Evolutionary conservation across 2,113 vertebrate species (phyloP).

Genomic region (Platichthys flesus): DNA sequence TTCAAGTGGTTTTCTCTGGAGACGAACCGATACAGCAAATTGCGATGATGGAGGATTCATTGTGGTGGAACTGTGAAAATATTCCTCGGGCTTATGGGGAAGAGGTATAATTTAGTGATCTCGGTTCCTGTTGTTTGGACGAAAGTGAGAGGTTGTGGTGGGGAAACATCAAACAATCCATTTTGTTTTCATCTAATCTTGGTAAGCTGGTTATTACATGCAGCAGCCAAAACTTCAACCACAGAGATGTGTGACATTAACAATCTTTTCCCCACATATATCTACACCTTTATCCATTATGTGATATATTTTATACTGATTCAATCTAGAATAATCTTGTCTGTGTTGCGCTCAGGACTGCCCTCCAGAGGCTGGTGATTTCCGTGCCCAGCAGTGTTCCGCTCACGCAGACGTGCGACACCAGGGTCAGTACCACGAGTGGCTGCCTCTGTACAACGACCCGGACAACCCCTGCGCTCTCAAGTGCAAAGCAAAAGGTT

Average conservation of each 20-base stretch:
- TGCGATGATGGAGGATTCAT: slow-evolving; percentile 22
- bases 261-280: not conserved
- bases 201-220: slow-evolving; percentile 16
- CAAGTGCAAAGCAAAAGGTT: slow-evolving; percentile 91
- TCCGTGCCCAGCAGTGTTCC: slow-evolving; percentile 96
- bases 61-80: slow-evolving; percentile 35
- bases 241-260: not conserved
- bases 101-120: slow-evolving; percentile 5
- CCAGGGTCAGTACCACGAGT: slow-evolving; percentile 92
- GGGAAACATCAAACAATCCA: not conserved
- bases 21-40: slow-evolving; percentile 16
- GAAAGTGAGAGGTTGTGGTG: slow-evolving; percentile 17
- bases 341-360: slow-evolving; percentile 85
- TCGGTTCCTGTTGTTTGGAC: slow-evolving; percentile 14
- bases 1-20: slow-evolving; percentile 41
- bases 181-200: slow-evolving; percentile 16
- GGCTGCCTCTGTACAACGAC: slow-evolving; percentile 94
- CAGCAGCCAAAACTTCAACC: not conserved
- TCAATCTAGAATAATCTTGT: not conserved
- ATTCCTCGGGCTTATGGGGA: slow-evolving; percentile 12
- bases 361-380: slow-evolving; percentile 91
- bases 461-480: slow-evolving; percentile 93
- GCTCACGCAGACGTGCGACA: slow-evolving; percentile 94
- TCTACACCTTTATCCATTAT: not conserved
- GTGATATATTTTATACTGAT: not conserved